phyloP scores from a whole-genome alignment of 2,797 vertebrate genomes.

The Sebastes diaconus region DNA sequence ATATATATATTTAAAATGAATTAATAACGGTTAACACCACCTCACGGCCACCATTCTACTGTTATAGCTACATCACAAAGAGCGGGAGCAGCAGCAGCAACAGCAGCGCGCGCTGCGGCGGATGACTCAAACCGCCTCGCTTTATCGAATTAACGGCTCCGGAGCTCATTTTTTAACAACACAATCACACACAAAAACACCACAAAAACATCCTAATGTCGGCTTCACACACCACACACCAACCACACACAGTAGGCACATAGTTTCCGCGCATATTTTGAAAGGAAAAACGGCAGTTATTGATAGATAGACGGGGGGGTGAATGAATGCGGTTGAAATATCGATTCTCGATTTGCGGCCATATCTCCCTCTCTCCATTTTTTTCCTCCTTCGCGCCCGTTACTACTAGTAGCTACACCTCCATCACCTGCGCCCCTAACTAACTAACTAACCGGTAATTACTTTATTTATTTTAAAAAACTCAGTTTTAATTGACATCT shows the following conservation, averaged over 20 bases:
- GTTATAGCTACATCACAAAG: slow-evolving; percentile 56
- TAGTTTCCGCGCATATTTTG: slow-evolving; percentile 1
- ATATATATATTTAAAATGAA: background rate
- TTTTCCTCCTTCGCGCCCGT: background rate
- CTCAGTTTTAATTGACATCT: background rate
- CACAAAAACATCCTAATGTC: background rate
- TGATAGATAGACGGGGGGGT: slow-evolving; percentile 61
- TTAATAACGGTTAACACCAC: background rate
- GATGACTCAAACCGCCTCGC: slow-evolving; percentile 75
- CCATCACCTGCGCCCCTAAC: slow-evolving; percentile 46
- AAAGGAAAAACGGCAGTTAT: slow-evolving; percentile 60
- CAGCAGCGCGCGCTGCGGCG: slow-evolving; percentile 66
- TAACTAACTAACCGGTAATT: slow-evolving; percentile 2
- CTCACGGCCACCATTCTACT: slow-evolving; percentile 32
- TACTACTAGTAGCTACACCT: slow-evolving; percentile 17
- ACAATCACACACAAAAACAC: slow-evolving; percentile 3
- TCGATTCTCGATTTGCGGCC: slow-evolving; percentile 80
- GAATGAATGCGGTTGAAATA: slow-evolving; percentile 81
- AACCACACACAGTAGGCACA: slow-evolving; percentile 2
- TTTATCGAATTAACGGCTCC: slow-evolving; percentile 69
- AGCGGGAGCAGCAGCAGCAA: slow-evolving; percentile 62
- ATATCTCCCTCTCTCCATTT: slow-evolving; percentile 63
- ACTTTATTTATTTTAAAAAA: background rate
- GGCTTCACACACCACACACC: background rate
- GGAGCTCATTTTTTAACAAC: slow-evolving; percentile 19